Evolutionary conservation across 2,797 vertebrate species (phyloP), one percentile per base, ranked within the genome.

Genomic region (Chrosomus eos): DNA sequence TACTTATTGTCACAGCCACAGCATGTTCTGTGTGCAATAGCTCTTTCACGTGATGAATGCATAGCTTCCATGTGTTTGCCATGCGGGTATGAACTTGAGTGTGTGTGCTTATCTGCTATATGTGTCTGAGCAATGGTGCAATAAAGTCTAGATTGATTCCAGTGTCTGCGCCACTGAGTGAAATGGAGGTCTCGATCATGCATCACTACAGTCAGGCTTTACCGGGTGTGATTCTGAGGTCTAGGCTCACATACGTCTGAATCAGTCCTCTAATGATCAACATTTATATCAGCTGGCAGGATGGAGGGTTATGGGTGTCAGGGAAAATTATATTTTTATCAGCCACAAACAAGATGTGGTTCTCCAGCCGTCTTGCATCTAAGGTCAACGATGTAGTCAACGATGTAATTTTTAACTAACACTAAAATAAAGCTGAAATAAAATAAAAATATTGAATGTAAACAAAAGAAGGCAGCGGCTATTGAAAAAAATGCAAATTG

Each of bases 261-360:
- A 84, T 74, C 58, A 86, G 26, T 36, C 66, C 31, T 60, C 66
- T 43, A 80, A 67, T 72, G 51, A 48, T 86, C 66, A 78, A 68
- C 83, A 81, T 89, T 72, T 70, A 79, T 81, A 78, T 82, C 60
- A 36, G 62, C 68, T 68, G 74, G 58, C 43, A 72, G 71, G 13
- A 55, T 68, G 70, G 74, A 75, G 60, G 68, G 80, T 83, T 78
- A 83, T 36, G 70, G 58, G 70, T 55, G 82, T 85, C 26, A 80
- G 36, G 60, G 74, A 31, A 51, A 68, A 64, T 33, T 53, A 31
- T 76, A 78, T 71, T 71, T 83, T 76, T 40, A 60, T 81, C 55
- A 87, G n/a, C 36, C 48, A 10, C 51, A 51, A 68, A 80, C 21
- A 53, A 68, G 31, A 33, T 36, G 16, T 26, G 64, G 45, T 67